These are phyloP conservation scores for Adelphocoris suturalis DNA, from an alignment of 2,888 invertebrate genomes.

Conservation along the genomic window DNA sequence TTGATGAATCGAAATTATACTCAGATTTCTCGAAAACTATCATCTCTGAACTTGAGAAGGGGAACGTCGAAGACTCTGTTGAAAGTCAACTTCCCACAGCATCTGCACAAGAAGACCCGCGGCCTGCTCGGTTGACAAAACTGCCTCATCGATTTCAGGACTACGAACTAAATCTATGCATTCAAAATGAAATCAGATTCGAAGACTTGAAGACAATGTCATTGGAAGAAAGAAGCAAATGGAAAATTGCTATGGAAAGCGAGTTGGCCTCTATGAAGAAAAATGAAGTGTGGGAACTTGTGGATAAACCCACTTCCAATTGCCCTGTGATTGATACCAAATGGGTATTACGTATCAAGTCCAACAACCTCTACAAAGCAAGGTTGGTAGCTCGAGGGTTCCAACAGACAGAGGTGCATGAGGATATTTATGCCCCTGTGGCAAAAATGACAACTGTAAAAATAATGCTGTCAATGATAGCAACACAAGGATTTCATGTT, in stretches of 20 bases:
- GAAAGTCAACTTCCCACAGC: neutral
- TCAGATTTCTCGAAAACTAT: neutral
- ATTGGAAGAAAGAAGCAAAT: conserved; percentile 64
- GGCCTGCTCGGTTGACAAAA: neutral
- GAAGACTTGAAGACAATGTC: neutral
- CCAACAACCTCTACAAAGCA: conserved; percentile 3
- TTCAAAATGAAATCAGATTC: neutral
- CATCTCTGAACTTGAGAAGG: neutral
- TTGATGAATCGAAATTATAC: conserved; percentile 24
- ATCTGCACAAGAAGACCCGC: neutral
- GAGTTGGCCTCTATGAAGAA: conserved; percentile 77
- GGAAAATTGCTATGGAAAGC: conserved; percentile 74
- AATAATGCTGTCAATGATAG: conserved; percentile 33
- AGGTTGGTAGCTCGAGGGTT: neutral
- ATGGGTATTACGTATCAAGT: conserved; percentile 70
- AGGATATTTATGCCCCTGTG: conserved; percentile 51
- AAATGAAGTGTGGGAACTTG: conserved; percentile 77
- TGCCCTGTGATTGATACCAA: conserved; percentile 34
- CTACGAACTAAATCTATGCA: conserved; percentile 1
- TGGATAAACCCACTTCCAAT: conserved; percentile 73
- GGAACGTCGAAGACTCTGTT: neutral
- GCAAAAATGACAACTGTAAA: conserved; percentile 64
- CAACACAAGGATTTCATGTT: conserved; percentile 3
- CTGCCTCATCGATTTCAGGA: neutral
- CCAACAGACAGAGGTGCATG: neutral